phyloP scores from a whole-genome alignment of 2,888 invertebrate genomes.

The Tinea pellionella region DNA sequence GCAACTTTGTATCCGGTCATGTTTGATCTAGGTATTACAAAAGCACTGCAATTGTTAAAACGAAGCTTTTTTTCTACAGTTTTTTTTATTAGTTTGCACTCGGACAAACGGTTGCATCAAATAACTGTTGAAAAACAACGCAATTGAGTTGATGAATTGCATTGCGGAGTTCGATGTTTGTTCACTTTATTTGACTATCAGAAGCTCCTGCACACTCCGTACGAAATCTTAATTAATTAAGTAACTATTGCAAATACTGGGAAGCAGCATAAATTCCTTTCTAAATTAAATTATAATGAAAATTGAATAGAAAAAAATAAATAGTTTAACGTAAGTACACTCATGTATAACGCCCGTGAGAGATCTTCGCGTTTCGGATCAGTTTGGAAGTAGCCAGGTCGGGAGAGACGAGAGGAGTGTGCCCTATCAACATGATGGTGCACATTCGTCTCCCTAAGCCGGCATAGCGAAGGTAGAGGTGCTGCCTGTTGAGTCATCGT shows the following conservation, averaged over 20 bases:
- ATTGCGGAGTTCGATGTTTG: background rate
- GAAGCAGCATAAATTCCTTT: background rate
- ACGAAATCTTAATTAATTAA: background rate
- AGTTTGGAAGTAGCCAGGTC: no score
- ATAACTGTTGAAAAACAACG: background rate
- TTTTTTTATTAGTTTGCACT: slow-evolving; percentile 8
- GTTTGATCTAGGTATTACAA: slow-evolving; percentile 9
- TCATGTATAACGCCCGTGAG: no score
- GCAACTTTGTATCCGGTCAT: background rate
- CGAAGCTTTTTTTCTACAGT: background rate
- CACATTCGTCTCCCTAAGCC: no score
- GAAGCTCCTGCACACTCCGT: background rate
- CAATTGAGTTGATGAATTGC: background rate
- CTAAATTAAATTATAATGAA: background rate
- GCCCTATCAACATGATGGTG: no score
- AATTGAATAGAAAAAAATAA: background rate
- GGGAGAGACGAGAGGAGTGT: no score
- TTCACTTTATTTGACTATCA: background rate
- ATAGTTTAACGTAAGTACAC: no score
- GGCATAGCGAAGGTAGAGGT: no score
- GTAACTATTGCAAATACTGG: no score
- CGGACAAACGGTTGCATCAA: background rate
- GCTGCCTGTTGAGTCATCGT: no score
- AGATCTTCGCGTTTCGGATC: no score
- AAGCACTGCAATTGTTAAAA: slow-evolving; percentile 9